phyloP scores from a whole-genome alignment of 2,797 vertebrate genomes.

The Sarcophilus harrisii region DNA sequence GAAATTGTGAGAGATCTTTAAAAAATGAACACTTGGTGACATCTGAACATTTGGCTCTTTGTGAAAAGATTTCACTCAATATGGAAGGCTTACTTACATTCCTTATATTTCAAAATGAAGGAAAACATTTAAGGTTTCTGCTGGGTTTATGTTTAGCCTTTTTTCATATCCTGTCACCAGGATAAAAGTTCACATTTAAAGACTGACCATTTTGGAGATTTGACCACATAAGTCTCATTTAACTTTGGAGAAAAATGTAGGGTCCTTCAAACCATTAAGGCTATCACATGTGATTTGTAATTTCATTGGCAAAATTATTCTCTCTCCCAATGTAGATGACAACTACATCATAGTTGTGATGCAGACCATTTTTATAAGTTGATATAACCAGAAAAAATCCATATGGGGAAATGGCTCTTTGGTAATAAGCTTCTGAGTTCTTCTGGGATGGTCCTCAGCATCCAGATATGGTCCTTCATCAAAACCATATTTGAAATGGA shows the following conservation, averaged over 20 bases:
- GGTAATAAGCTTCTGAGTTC: background rate
- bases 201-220: background rate
- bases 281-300: background rate
- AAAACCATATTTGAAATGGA: background rate
- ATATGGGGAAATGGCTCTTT: background rate
- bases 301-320: background rate
- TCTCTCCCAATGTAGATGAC: background rate
- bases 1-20: constrained; percentile 3
- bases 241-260: background rate
- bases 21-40: constrained; percentile 8
- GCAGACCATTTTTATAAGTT: background rate
- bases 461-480: background rate
- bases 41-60: background rate
- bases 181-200: background rate
- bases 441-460: background rate
- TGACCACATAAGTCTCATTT: background rate
- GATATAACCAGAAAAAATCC: background rate
- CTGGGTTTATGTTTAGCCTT: background rate
- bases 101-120: background rate
- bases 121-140: constrained; percentile 28
- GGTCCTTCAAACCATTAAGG: background rate
- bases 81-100: background rate
- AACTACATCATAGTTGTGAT: background rate
- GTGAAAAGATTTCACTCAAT: background rate
- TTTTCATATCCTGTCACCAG: background rate